These are phyloP conservation scores for Psittacula echo DNA, from an alignment of 2,797 vertebrate species.

Conservation along the genomic window DNA sequence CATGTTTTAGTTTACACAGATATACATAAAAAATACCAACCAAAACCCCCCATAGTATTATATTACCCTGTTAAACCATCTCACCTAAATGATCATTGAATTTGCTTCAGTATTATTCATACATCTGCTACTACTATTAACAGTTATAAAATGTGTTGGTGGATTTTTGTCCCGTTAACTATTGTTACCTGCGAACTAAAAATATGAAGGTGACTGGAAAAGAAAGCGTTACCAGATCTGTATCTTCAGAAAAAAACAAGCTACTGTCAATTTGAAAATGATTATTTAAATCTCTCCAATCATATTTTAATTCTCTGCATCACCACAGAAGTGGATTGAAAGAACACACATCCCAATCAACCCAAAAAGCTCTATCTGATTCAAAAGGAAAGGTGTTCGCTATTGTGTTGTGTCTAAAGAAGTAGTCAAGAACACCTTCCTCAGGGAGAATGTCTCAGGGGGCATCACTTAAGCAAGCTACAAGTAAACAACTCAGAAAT, in stretches of 20 bases:
- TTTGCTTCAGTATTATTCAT: neutral
- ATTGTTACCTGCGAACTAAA: neutral
- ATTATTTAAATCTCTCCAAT: neutral
- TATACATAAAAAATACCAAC: neutral
- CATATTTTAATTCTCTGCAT: neutral
- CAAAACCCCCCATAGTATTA: fast-evolving
- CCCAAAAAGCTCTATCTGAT: neutral
- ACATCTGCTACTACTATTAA: neutral
- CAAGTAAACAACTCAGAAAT: neutral
- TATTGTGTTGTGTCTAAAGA: neutral
- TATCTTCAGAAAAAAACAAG: neutral
- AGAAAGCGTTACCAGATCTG: neutral
- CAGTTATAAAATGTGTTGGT: neutral
- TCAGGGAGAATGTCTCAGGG: fast-evolving
- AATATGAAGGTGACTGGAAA: neutral
- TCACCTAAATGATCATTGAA: neutral
- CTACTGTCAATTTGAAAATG: neutral
- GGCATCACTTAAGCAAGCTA: neutral
- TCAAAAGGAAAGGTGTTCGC: neutral
- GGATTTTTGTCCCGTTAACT: neutral
- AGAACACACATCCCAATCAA: neutral
- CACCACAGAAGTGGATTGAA: neutral
- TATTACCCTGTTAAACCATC: neutral
- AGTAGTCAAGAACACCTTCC: neutral
- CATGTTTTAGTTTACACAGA: fast-evolving